Base-by-base conservation (phyloP, 2,797 vertebrate species). In the Galagoides demidoff region DNA sequence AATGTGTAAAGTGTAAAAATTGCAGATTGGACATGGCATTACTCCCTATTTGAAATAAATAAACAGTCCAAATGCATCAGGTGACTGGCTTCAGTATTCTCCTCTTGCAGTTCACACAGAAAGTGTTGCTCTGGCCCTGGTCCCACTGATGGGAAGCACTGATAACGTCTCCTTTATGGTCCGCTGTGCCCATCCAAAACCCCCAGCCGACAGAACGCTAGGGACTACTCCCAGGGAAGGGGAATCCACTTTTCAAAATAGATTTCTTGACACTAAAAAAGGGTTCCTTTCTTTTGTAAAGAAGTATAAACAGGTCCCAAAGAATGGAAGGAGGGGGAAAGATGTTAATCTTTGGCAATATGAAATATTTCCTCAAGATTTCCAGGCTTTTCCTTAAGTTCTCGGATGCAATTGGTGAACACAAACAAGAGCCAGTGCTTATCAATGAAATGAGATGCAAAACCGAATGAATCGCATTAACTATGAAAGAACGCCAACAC, bases 311-410 rank as follows among this genome's bases (percentile, higher is more conserved):
- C 43, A 71, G 78, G 83, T 81, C 86, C 94, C 68, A 93, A 93
- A 83, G 45, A 94, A 66, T 27, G 34, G 71, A 93, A 87, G 37
- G 9, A 92, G 61, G 31, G 71, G 39, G 22, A 66, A 39, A 93
- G 90, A 95, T 91, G 84, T 96, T 95, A 61, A 93, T n/a, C 31
- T 86, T 71, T 81, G 39, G 74, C 25, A 86, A 66, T 5, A 92
- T 96, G 85, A 96, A 97, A 97, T 29, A 90, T 84, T 81, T 97
- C 77, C 59, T 85, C 29, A 94, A 29, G 23, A 71, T 89, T 55
- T 76, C 87, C 43, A 85, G 66, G 82, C 16, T 97, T 92, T 25
- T 77, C 92, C 85, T 92, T 59, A 79, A 70, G 55, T 23, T 66
- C 45, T 63, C 37, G 20, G 7, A 83, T 95, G 95, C 14, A 39